Evolutionary conservation across 2,113 vertebrate genomes (phyloP).

Genomic region (Eubucco bourcierii): DNA sequence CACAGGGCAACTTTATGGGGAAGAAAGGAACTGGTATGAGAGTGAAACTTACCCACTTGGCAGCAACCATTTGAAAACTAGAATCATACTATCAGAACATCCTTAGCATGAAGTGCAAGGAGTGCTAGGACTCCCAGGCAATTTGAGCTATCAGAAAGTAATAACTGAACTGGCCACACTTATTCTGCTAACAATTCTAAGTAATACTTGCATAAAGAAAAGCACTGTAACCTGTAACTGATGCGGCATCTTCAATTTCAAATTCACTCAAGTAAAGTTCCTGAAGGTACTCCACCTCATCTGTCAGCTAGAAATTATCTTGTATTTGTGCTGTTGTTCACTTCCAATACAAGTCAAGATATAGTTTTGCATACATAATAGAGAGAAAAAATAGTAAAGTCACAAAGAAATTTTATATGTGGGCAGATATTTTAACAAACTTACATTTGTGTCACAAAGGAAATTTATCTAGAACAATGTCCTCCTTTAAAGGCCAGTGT

Average conservation of each 20-base stretch:
- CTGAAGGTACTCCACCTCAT: not conserved
- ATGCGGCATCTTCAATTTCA: not conserved
- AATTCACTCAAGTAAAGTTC: not conserved
- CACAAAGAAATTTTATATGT: not conserved
- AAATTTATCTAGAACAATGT: not conserved
- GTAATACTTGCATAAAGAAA: not conserved
- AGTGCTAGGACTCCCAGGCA: not conserved
- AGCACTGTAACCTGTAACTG: not conserved
- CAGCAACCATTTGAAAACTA: not conserved
- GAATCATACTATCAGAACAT: not conserved
- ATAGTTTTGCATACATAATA: not conserved
- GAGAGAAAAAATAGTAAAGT: not conserved
- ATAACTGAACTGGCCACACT: not conserved
- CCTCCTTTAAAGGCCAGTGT: not conserved
- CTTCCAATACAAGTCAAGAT: not conserved
- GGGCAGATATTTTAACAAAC: not conserved
- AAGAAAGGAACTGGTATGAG: not conserved
- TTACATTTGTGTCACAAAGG: not conserved
- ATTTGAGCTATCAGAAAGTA: not conserved
- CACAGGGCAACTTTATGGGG: not conserved
- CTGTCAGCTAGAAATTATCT: not conserved
- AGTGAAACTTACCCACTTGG: not conserved
- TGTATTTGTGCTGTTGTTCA: not conserved
- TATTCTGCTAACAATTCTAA: not conserved
- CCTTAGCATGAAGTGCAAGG: rapidly evolving